Evolutionary conservation across 2,888 invertebrate species (phyloP).

Genomic region (Habroteleia sp.): DNA sequence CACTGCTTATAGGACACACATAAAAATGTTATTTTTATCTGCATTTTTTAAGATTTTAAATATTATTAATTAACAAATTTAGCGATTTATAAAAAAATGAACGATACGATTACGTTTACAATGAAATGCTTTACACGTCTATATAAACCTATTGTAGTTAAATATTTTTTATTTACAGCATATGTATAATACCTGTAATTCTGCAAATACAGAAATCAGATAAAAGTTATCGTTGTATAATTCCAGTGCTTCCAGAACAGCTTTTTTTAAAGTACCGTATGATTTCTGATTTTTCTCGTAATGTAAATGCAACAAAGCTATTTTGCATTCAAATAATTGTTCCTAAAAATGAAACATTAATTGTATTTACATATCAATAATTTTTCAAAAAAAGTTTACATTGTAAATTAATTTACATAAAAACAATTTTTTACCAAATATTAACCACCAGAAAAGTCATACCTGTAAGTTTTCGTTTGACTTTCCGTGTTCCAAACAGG

Average conservation of each 20-base stretch:
- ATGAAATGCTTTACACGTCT: too few species aligned
- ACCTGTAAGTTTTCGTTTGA: conserved; percentile 70
- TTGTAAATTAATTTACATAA: background rate
- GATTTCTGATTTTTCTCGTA: conserved; percentile 58
- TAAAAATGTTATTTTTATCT: too few species aligned
- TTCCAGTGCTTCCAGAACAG: conserved; percentile 68
- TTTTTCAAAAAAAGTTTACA: background rate
- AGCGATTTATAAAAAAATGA: too few species aligned
- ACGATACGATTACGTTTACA: too few species aligned
- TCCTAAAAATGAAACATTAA: conserved; percentile 75
- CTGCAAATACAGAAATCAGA: conserved; percentile 82
- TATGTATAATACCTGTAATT: conserved; percentile 78
- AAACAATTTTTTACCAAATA: conserved; percentile 6
- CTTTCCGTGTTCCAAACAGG: conserved; percentile 71
- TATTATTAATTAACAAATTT: too few species aligned
- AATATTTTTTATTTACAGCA: background rate
- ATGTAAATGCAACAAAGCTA: conserved; percentile 74
- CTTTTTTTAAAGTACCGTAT: conserved; percentile 58
- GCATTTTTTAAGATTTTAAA: too few species aligned
- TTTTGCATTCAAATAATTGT: conserved; percentile 80
- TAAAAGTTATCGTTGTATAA: conserved; percentile 84
- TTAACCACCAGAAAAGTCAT: conserved; percentile 9
- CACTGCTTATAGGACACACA: too few species aligned
- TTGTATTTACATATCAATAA: background rate
- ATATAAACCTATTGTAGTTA: background rate